Evolutionary conservation across 1,140 invertebrate genomes (phyloP).

Genomic region (Leptopilina clavipes): DNA sequence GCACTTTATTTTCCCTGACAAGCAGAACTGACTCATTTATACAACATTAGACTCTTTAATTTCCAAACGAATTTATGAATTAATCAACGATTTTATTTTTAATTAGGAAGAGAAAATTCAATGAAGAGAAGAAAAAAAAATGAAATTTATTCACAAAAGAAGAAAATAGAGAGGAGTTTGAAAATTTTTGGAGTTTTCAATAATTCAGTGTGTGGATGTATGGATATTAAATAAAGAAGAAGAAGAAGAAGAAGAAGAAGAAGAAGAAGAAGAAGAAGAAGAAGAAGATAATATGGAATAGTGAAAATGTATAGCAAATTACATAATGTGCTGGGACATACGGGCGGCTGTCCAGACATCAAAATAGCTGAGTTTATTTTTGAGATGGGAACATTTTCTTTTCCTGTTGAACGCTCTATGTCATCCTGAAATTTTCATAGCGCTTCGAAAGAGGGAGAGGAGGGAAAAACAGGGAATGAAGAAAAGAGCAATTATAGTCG

Average conservation of each 20-base stretch:
- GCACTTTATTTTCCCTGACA: slow-evolving; percentile 13
- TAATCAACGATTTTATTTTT: neutral
- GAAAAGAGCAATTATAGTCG: slow-evolving; percentile 17
- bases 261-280: neutral
- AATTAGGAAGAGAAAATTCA: no score
- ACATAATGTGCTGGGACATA: slow-evolving; percentile 66
- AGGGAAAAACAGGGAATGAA: neutral
- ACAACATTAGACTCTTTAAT: neutral
- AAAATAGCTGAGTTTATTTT: slow-evolving; percentile 74
- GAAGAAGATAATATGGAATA: slow-evolving; percentile 51
- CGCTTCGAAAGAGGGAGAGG: neutral
- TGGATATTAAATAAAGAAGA: slow-evolving; percentile 35
- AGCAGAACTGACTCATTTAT: neutral
- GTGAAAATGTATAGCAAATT: slow-evolving; percentile 66
- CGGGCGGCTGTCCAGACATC: slow-evolving; percentile 71
- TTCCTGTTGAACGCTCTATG: slow-evolving; percentile 50
- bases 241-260: no score
- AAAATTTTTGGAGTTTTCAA: no score
- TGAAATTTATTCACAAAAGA: no score
- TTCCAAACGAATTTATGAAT: neutral
- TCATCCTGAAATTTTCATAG: neutral
- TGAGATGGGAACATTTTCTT: slow-evolving; percentile 68
- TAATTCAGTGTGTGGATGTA: neutral
- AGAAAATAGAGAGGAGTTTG: no score
- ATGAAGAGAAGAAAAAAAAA: no score